phyloP scores from a whole-genome alignment of 2,797 vertebrate species.

The Perodicticus potto region DNA sequence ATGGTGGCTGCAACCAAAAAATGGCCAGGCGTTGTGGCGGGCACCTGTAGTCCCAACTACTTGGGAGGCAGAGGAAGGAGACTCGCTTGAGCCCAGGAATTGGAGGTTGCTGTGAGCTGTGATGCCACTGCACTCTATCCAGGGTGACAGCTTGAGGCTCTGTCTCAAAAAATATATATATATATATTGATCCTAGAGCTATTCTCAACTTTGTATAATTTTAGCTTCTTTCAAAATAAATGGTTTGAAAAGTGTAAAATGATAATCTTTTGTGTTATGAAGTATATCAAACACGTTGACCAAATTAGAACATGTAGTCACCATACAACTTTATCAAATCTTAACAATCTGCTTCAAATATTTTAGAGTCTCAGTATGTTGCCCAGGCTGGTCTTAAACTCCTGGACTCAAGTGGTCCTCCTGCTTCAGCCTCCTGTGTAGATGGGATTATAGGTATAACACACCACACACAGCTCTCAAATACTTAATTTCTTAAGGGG shows the following conservation, averaged over 20 bases:
- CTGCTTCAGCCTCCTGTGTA: neutral
- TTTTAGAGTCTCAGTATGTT: neutral
- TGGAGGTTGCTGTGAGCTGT: too few species aligned
- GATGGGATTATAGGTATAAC: neutral
- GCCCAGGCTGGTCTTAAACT: neutral
- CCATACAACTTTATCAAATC: neutral
- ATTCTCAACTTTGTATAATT: neutral
- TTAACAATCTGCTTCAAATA: slow-evolving; percentile 18
- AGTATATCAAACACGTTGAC: neutral
- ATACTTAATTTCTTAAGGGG: neutral
- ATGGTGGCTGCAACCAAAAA: too few species aligned
- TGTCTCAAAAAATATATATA: too few species aligned
- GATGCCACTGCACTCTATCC: too few species aligned
- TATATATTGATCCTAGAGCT: neutral
- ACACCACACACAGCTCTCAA: neutral
- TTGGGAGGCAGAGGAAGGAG: too few species aligned
- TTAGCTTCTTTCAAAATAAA: slow-evolving; percentile 57
- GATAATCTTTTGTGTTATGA: neutral
- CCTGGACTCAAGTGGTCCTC: neutral
- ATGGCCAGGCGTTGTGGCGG: too few species aligned
- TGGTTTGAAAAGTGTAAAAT: neutral
- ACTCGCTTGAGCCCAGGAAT: too few species aligned
- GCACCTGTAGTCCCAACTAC: too few species aligned
- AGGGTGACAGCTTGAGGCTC: too few species aligned
- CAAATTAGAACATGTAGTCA: neutral